Percentiles rank a stretch among this genome's conserved stretches.
phyloP scores from a whole-genome alignment of 1,140 invertebrate genomes.

The Wiebesia pumilae region DNA sequence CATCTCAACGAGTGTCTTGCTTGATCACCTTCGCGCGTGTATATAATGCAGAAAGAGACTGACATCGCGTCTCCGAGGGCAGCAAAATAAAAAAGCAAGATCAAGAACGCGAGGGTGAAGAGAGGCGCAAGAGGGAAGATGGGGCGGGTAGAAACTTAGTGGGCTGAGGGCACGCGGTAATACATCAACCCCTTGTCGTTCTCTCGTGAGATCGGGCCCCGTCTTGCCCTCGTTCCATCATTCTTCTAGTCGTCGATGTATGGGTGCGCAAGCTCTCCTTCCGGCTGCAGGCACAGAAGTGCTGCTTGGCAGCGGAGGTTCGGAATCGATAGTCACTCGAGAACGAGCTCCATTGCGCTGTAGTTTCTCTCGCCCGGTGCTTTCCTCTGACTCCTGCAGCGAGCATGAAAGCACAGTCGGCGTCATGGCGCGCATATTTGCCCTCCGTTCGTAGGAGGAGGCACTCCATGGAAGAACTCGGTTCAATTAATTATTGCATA shows the following conservation, averaged over 20 bases:
- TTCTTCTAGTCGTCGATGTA: neutral
- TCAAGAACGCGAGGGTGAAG: neutral
- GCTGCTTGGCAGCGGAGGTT: neutral
- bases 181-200: slow-evolving; percentile 74
- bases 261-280: slow-evolving; percentile 3
- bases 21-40: neutral
- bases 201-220: slow-evolving; percentile 20
- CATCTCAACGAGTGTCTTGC: neutral
- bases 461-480: neutral
- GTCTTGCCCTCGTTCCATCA: neutral
- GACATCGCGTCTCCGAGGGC: slow-evolving; percentile 31
- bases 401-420: neutral
- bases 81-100: neutral
- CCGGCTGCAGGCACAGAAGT: slow-evolving; percentile 17
- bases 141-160: slow-evolving; percentile 55
- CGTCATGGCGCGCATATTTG: neutral
- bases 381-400: slow-evolving; percentile 13
- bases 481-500: slow-evolving; percentile 19
- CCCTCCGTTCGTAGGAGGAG: neutral
- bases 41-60: neutral
- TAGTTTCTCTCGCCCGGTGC: neutral
- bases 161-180: slow-evolving; percentile 54
- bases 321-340: slow-evolving; percentile 48
- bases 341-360: neutral
- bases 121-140: slow-evolving; percentile 38